A percentile compares a stretch with the other conserved stretches of the same genome.
Evolutionary conservation across 2,113 vertebrate species (phyloP).

Genomic region (Zapornia atra): DNA sequence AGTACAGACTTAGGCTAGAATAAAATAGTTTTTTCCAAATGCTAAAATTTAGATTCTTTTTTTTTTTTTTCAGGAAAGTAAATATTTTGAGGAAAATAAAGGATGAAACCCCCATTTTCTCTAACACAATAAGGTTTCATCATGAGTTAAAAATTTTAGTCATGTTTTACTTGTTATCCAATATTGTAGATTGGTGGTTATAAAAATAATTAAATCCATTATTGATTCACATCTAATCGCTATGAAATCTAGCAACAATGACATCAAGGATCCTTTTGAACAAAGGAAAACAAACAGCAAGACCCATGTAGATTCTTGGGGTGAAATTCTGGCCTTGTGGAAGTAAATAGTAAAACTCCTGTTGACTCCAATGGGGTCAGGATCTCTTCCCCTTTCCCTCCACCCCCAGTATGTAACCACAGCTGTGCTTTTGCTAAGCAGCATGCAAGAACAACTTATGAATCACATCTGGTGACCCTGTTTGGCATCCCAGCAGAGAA

Average conservation of each 20-base stretch:
- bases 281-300: constrained; percentile 40
- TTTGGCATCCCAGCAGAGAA: constrained; percentile 50
- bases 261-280: constrained; percentile 26
- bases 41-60: not conserved
- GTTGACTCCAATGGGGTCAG: constrained; percentile 34
- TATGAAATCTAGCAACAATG: constrained; percentile 1
- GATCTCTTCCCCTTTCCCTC: constrained; percentile 64
- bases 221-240: constrained; percentile 25
- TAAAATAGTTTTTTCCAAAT: not conserved
- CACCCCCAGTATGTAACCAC: constrained; percentile 23
- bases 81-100: not conserved
- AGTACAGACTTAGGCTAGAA: not conserved
- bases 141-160: not conserved
- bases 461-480: constrained; percentile 27
- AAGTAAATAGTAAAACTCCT: constrained; percentile 52
- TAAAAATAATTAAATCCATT: constrained; percentile 33
- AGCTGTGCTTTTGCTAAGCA: not conserved
- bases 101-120: not conserved
- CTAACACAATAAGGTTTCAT: not conserved
- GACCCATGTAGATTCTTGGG: not conserved
- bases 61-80: not conserved
- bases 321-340: constrained; percentile 29
- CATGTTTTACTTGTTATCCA: constrained; percentile 22
- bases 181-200: constrained; percentile 5
- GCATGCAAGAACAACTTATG: constrained; percentile 37